A percentile compares a stretch with the other conserved stretches of the same genome.
Evolutionary conservation across 2,113 vertebrate genomes (phyloP).

Genomic region (Drymodes brunneopygia): DNA sequence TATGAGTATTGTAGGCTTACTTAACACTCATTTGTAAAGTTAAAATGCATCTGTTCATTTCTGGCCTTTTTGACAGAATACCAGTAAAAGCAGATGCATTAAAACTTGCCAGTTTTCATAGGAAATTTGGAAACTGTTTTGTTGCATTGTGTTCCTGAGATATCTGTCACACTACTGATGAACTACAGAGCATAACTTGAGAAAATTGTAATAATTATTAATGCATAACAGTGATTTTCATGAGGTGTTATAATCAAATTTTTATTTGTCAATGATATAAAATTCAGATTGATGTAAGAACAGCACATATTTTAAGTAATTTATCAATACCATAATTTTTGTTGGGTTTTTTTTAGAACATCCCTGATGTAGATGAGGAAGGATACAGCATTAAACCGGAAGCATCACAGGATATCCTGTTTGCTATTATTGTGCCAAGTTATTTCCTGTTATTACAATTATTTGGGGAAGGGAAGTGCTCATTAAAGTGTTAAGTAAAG

Average conservation of each 20-base stretch:
- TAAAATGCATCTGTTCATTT: neutral
- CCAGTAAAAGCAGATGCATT: neutral
- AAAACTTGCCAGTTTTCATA: neutral
- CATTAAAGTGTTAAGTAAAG: neutral
- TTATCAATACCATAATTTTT: neutral
- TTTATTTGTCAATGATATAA: neutral
- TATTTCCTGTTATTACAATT: neutral
- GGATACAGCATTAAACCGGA: constrained; percentile 92
- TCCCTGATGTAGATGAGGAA: constrained; percentile 90
- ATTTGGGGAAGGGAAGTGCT: neutral
- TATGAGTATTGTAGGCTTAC: neutral
- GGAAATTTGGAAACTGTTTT: neutral
- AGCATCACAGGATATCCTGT: constrained; percentile 88
- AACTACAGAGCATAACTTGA: neutral
- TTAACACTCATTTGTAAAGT: neutral
- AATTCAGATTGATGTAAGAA: neutral
- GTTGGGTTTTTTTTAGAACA: constrained; percentile 73
- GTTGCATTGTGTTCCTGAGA: neutral
- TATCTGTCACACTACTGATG: neutral
- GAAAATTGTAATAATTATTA: neutral
- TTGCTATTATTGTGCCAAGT: neutral
- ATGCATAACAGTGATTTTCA: neutral
- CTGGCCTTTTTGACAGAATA: neutral
- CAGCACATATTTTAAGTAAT: neutral
- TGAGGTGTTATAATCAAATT: neutral